These are phyloP conservation scores for Dicerorhinus sumatrensis DNA, from an alignment of 2,113 vertebrate species.

Conservation along the genomic window DNA sequence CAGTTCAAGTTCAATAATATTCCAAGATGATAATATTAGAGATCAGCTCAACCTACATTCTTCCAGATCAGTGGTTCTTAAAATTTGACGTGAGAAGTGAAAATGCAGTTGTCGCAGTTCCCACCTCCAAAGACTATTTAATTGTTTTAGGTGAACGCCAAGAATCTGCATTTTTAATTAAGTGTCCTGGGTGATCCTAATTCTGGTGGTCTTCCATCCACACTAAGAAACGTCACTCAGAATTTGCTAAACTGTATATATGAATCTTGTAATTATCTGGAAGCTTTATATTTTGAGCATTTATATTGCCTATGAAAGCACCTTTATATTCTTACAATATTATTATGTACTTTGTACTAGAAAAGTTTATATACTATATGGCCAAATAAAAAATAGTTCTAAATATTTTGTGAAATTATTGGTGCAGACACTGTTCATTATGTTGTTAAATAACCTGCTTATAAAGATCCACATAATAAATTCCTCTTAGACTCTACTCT, in stretches of 20 bases:
- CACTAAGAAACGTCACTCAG: background rate
- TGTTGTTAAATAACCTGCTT: background rate
- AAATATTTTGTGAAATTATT: background rate
- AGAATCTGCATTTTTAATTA: background rate
- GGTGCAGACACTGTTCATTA: background rate
- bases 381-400: background rate
- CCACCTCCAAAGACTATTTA: background rate
- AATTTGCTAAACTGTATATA: constrained; percentile 11
- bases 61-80: background rate
- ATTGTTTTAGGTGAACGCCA: background rate
- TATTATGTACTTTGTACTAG: background rate
- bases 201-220: background rate
- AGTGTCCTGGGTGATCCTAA: background rate
- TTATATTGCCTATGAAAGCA: background rate
- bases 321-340: background rate
- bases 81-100: background rate
- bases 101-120: background rate
- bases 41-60: background rate
- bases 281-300: background rate
- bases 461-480: background rate
- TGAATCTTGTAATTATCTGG: background rate
- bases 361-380: background rate
- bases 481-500: background rate
- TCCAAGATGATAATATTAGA: background rate
- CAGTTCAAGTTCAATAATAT: background rate